Evolutionary conservation across 2,113 vertebrate species (phyloP), one percentile per base, ranked within the genome.

Genomic region (Melanostigma gelatinosum): DNA sequence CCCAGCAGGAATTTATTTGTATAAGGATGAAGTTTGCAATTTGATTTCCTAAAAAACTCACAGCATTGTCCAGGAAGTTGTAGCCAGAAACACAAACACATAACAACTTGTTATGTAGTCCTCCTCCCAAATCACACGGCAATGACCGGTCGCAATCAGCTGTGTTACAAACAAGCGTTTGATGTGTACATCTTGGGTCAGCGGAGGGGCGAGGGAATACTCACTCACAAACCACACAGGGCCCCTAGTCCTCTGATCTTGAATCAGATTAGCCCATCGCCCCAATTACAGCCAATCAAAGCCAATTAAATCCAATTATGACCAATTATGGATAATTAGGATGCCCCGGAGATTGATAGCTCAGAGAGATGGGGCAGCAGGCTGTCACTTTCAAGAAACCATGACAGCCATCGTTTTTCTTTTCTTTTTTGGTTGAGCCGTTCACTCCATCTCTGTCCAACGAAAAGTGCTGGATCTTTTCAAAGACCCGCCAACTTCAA

Each of bases 231-330:
- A 82, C 85, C 90, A 89, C 92, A 91, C 87, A 87, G 88, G 90
- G 85, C 79, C 67, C 75, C 78, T n/a, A 10, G 71, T 77, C 81
- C 92, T 93, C 88, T 93, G 91, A 93, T 93, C 91, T 92, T 38
- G 15, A 89, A 93, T 93, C 91, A 92, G 93, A 94, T 93, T 91
- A 92, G 75, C 60, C 89, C 85, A 73, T 82, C 77, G 12, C 44
- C 29, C 71, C 88, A 94, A 93, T 94, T 94, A 94, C 86, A 88
- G 85, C 85, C 89, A 94, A 94, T 93, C 91, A 93, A 36, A 91
- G 87, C 42, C 90, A 92, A 93, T 93, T 91, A 89, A 89, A 91
- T 75, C 63, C 79, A 93, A 92, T 93, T 93, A 93, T 79, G 24
- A 64, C 62, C 89, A 93, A 92, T 94, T 93, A 92, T 80, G 83